phyloP scores from a whole-genome alignment of 2,888 invertebrate species.

The Sthenelais limicola region DNA sequence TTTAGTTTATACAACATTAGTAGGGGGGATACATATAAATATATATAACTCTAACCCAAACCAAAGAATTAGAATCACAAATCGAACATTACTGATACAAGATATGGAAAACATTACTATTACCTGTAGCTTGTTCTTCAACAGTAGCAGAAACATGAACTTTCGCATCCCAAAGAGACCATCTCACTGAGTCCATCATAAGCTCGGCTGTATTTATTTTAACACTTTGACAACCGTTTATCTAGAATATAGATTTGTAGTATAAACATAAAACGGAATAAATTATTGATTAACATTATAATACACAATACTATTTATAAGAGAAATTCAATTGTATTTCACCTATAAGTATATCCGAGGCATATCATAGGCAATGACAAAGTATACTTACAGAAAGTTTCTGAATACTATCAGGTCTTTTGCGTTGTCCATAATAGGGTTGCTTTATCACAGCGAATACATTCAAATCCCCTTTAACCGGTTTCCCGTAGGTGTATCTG shows the following conservation, averaged over 20 bases:
- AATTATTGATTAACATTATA: too few relatives aligned
- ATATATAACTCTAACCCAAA: too few relatives aligned
- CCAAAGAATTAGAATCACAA: too few relatives aligned
- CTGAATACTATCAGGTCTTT: not conserved
- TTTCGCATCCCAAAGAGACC: constrained; percentile 49
- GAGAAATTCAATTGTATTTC: too few relatives aligned
- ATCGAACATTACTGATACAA: too few relatives aligned
- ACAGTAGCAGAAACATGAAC: constrained; percentile 58
- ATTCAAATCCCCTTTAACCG: constrained; percentile 41
- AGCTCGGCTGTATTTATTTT: constrained; percentile 53
- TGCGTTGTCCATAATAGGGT: not conserved
- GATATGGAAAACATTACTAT: too few relatives aligned
- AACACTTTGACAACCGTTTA: constrained; percentile 60
- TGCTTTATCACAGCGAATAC: constrained; percentile 35
- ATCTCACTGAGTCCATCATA: constrained; percentile 46
- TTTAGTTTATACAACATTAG: too few relatives aligned
- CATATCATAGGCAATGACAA: not conserved
- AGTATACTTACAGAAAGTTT: not conserved
- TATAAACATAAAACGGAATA: too few relatives aligned
- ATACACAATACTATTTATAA: too few relatives aligned
- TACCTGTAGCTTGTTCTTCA: constrained; percentile 60
- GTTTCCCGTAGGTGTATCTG: constrained; percentile 48
- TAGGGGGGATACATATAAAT: too few relatives aligned
- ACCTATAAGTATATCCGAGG: not conserved
- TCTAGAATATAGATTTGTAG: constrained; percentile 52